Percentiles rank a stretch among this genome's conserved stretches.
Evolutionary conservation across 2,113 vertebrate species (phyloP).

Genomic region (Sylvia atricapilla): DNA sequence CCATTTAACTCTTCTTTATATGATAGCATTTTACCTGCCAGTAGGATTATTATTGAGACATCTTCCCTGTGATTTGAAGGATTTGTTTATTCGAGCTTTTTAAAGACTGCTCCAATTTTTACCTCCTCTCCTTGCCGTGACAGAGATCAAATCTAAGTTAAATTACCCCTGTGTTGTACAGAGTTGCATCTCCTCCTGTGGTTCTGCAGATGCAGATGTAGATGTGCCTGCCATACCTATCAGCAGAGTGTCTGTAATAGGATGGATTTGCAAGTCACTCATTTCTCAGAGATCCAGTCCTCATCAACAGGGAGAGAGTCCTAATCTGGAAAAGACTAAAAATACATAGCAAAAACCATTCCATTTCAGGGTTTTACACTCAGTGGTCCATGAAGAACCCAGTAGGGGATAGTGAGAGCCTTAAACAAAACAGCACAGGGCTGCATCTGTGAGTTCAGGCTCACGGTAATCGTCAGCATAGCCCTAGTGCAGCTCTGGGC

Average conservation of each 20-base stretch:
- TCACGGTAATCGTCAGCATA: rapidly evolving
- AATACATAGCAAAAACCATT: background rate
- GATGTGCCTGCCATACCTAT: background rate
- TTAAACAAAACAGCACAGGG: rapidly evolving
- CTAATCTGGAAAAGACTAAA: background rate
- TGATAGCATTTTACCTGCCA: background rate
- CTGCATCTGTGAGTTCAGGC: background rate
- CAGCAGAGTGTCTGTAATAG: background rate
- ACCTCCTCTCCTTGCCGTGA: background rate
- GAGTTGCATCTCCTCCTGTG: background rate
- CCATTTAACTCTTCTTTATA: constrained; percentile 27
- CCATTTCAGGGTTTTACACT: background rate
- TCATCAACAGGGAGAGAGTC: background rate
- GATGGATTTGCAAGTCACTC: background rate
- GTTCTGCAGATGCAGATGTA: background rate
- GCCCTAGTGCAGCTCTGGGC: background rate
- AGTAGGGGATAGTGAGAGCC: background rate
- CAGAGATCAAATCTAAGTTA: background rate
- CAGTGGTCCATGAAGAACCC: background rate
- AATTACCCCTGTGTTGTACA: background rate
- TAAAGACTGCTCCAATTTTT: background rate
- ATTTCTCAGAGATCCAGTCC: background rate
- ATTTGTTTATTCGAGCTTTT: constrained; percentile 4
- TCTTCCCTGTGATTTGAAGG: background rate
- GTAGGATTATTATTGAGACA: constrained; percentile 15